phyloP scores from a whole-genome alignment of 2,113 vertebrate species.

The Podocnemis expansa region DNA sequence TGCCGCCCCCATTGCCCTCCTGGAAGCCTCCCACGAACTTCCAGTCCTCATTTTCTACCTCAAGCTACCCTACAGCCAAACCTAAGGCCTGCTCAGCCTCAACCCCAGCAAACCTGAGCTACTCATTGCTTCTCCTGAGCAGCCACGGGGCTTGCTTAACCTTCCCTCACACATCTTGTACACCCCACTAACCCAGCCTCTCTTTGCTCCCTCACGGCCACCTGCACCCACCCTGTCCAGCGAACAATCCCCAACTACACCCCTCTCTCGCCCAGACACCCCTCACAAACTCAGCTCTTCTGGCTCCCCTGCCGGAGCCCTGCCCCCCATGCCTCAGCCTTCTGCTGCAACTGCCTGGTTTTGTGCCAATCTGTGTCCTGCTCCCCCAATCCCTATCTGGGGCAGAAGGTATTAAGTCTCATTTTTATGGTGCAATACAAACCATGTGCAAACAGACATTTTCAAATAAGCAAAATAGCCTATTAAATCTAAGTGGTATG shows the following conservation, averaged over 20 bases:
- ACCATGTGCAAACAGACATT: neutral
- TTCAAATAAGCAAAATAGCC: too few species aligned
- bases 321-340: neutral
- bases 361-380: neutral
- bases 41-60: neutral
- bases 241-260: neutral
- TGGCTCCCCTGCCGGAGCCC: neutral
- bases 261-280: neutral
- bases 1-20: neutral
- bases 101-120: neutral
- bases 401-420: neutral
- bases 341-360: neutral
- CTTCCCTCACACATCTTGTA: neutral
- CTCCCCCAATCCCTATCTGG: neutral
- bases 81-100: neutral
- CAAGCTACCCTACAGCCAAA: neutral
- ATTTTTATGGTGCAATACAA: neutral
- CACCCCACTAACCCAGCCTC: neutral
- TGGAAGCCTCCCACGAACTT: neutral
- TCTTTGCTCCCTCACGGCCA: neutral
- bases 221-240: neutral
- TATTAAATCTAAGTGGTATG: neutral
- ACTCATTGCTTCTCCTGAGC: neutral
- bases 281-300: neutral
- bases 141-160: neutral